A percentile compares a stretch with the other conserved stretches of the same genome.
phyloP scores from a whole-genome alignment of 2,888 invertebrate species.

The Oxystoma pomonae region DNA sequence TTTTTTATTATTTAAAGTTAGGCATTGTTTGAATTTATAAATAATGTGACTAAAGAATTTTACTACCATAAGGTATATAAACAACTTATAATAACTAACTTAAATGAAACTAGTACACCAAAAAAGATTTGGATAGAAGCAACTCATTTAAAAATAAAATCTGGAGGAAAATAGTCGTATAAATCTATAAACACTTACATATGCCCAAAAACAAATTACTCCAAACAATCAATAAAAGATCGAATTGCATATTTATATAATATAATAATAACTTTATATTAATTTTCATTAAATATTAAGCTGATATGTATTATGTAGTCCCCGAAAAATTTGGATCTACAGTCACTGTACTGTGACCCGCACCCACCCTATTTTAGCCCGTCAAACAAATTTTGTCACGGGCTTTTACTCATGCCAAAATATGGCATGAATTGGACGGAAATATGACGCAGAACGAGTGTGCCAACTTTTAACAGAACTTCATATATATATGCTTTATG shows the following conservation, averaged over 20 bases:
- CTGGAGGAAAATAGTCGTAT: too few species aligned
- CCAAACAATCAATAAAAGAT: slow-evolving; percentile 46
- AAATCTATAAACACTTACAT: too few species aligned
- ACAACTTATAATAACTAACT: too few species aligned
- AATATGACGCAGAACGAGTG: slow-evolving; percentile 45
- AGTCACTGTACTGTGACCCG: slow-evolving; percentile 45
- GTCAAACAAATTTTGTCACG: slow-evolving; percentile 16
- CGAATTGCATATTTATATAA: slow-evolving; percentile 48
- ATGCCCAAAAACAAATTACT: not conserved
- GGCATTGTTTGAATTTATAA: too few species aligned
- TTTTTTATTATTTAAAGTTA: too few species aligned
- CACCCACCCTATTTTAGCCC: slow-evolving; percentile 47
- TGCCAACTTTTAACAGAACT: not conserved
- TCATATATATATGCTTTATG: too few species aligned
- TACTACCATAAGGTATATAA: too few species aligned
- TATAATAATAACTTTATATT: slow-evolving; percentile 48
- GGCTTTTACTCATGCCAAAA: slow-evolving; percentile 22
- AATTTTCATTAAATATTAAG: slow-evolving; percentile 54
- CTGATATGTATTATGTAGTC: slow-evolving; percentile 71
- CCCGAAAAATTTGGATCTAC: slow-evolving; percentile 51
- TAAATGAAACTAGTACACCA: too few species aligned
- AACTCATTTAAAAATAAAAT: too few species aligned
- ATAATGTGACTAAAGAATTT: too few species aligned
- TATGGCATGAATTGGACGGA: slow-evolving; percentile 47
- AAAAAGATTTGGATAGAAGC: too few species aligned